Evolutionary conservation across 2,797 vertebrate genomes (phyloP).

Genomic region (Rhabdomys pumilio): DNA sequence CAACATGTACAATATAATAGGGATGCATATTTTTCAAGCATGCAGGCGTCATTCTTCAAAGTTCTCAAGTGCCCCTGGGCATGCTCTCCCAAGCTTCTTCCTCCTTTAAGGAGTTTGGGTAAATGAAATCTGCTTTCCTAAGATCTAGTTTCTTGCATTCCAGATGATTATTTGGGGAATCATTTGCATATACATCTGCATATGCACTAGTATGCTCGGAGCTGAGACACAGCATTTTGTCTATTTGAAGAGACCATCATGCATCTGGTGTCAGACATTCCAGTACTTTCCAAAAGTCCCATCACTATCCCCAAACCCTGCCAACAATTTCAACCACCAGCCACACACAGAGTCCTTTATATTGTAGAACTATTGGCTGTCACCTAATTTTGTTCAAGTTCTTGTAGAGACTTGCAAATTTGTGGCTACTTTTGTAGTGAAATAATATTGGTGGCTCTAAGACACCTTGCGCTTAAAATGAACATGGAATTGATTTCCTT

Average conservation of each 20-base stretch:
- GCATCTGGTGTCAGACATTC: not conserved
- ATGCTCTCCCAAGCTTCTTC: not conserved
- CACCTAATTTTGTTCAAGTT: constrained; percentile 67
- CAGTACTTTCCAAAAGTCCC: not conserved
- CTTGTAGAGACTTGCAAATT: constrained; percentile 56
- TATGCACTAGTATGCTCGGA: not conserved
- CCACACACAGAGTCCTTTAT: constrained; percentile 15
- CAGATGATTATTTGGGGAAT: not conserved
- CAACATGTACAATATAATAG: not conserved
- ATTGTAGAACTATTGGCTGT: constrained; percentile 60
- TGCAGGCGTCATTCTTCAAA: not conserved
- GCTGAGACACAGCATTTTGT: not conserved
- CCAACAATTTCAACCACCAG: constrained; percentile 56
- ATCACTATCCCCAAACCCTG: not conserved
- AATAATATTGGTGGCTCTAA: constrained; percentile 60
- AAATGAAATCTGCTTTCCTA: not conserved
- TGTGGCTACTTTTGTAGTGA: constrained; percentile 47
- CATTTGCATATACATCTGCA: not conserved
- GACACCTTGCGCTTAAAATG: constrained; percentile 69
- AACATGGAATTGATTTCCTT: constrained; percentile 62
- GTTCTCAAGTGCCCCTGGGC: not conserved
- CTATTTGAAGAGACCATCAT: not conserved
- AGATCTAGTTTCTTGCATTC: not conserved
- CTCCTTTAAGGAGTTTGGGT: not conserved
- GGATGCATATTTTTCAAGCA: not conserved